These are phyloP conservation scores for Lagopus leucura DNA, from an alignment of 2,113 vertebrate genomes.

Conservation along the genomic window DNA sequence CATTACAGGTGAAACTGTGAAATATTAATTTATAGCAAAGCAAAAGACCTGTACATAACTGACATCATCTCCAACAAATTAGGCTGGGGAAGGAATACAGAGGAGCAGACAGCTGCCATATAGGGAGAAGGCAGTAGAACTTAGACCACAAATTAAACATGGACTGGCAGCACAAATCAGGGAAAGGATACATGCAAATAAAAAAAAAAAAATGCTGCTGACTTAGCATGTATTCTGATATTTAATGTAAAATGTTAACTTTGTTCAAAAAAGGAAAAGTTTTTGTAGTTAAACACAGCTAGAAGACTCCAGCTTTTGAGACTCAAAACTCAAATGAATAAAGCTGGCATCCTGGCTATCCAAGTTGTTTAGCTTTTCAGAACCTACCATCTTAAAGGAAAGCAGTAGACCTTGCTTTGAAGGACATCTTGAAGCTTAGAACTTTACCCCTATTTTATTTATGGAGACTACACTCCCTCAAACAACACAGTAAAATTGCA, in stretches of 20 bases:
- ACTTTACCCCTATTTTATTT: conserved; percentile 32
- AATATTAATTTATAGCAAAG: not conserved
- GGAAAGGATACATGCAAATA: not conserved
- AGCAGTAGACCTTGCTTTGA: not conserved
- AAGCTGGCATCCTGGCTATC: not conserved
- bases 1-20: not conserved
- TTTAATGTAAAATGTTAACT: not conserved
- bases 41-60: not conserved
- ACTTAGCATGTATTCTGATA: not conserved
- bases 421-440: not conserved
- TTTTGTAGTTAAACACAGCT: not conserved
- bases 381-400: not conserved
- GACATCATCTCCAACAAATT: not conserved
- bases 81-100: not conserved
- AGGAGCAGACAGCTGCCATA: not conserved
- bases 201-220: not conserved
- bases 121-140: not conserved
- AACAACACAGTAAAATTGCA: conserved; percentile 37
- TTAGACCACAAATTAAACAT: fast-evolving
- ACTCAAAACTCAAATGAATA: not conserved
- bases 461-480: not conserved
- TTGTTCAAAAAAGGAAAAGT: not conserved
- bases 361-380: not conserved
- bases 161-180: not conserved
- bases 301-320: not conserved